A percentile compares a stretch with the other conserved stretches of the same genome.
phyloP scores from a whole-genome alignment of 2,888 invertebrate species.

The Cabera pusaria region DNA sequence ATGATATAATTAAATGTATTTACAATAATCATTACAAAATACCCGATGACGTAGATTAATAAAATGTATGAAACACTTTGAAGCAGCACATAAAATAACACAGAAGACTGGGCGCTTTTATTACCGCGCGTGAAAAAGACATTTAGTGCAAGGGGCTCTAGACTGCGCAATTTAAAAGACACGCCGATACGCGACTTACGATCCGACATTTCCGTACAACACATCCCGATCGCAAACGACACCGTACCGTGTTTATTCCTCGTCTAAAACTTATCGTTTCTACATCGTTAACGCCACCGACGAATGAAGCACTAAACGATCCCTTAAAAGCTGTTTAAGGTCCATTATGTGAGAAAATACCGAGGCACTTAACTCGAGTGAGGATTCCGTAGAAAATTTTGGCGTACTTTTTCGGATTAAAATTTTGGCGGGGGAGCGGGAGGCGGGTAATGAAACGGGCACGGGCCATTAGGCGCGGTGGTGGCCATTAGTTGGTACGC shows the following conservation, averaged over 20 bases:
- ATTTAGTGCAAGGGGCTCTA: not conserved
- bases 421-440: slow-evolving; percentile 60
- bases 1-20: no score
- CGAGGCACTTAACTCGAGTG: slow-evolving; percentile 53
- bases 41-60: no score
- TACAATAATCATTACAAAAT: no score
- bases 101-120: no score
- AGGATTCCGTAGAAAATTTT: slow-evolving; percentile 37
- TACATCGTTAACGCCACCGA: slow-evolving; percentile 62
- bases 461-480: slow-evolving; percentile 63
- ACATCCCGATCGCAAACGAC: slow-evolving; percentile 41
- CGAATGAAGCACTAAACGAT: slow-evolving; percentile 60
- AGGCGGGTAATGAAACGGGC: slow-evolving; percentile 65
- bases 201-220: slow-evolving; percentile 16
- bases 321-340: slow-evolving; percentile 62
- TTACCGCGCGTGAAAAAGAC: not conserved
- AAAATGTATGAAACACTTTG: no score
- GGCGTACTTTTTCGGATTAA: slow-evolving; percentile 60
- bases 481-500: slow-evolving; percentile 63
- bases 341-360: slow-evolving; percentile 60
- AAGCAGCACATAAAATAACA: no score
- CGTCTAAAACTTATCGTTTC: slow-evolving; percentile 63
- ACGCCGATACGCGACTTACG: slow-evolving; percentile 15
- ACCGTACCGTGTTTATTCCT: slow-evolving; percentile 56
- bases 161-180: slow-evolving; percentile 11